A percentile compares a stretch with the other conserved stretches of the same genome.
Conservation (phyloP, 1,140 invertebrate species). For the Eueides isabella region DNA sequence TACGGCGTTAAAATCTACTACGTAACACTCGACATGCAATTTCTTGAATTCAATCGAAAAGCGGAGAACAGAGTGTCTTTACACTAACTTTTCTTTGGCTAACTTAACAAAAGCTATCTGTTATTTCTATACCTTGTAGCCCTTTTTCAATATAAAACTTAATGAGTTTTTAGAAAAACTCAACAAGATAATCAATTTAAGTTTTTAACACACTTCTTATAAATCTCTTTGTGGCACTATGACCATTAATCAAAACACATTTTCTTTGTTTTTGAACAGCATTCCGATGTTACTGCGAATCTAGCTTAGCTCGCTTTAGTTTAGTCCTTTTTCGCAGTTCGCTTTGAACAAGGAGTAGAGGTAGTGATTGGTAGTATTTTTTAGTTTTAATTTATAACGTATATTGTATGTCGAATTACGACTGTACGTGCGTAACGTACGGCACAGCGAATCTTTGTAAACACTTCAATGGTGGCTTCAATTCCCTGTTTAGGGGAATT, state of each 20-base stretch:
- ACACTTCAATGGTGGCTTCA: too few species aligned
- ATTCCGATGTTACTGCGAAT: conserved; percentile 26
- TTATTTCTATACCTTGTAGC: not conserved
- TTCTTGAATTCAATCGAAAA: too few species aligned
- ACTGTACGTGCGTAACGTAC: too few species aligned
- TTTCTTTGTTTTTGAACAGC: conserved; percentile 20
- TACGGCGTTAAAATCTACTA: not conserved
- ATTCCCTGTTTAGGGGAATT: too few species aligned
- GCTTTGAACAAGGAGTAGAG: not conserved
- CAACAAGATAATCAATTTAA: not conserved
- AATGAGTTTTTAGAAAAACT: not conserved
- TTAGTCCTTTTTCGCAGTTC: not conserved
- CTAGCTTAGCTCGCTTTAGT: not conserved
- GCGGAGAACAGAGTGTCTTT: too few species aligned
- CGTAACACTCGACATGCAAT: too few species aligned
- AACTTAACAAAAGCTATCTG: too few species aligned
- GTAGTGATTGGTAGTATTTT: not conserved
- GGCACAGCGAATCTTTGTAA: too few species aligned
- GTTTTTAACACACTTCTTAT: not conserved
- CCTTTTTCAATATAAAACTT: not conserved
- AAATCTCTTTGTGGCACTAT: not conserved
- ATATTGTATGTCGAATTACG: too few species aligned
- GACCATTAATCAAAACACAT: conserved; percentile 25
- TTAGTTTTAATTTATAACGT: not conserved
- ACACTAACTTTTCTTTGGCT: too few species aligned